These are phyloP conservation scores for Promerops cafer DNA, from an alignment of 2,113 vertebrate species.

Conservation along the genomic window DNA sequence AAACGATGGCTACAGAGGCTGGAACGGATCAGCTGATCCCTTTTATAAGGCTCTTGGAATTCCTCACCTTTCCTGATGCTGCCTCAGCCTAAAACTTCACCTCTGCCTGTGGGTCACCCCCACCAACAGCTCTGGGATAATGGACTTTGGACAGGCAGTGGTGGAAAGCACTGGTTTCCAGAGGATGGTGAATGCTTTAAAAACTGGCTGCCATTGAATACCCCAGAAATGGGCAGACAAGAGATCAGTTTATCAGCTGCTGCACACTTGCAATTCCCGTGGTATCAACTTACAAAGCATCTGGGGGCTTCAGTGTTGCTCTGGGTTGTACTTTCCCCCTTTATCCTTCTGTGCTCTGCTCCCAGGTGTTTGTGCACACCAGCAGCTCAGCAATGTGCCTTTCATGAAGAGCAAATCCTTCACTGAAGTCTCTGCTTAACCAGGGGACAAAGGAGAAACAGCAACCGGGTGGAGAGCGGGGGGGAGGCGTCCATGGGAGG, in stretches of 20 bases:
- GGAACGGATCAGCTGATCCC: neutral
- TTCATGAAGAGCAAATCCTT: neutral
- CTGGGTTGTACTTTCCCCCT: neutral
- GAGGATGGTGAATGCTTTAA: neutral
- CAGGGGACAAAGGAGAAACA: neutral
- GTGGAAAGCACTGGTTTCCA: neutral
- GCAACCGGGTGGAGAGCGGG: neutral
- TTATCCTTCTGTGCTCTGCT: neutral
- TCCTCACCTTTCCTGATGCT: neutral
- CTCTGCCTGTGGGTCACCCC: neutral
- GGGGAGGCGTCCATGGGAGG: neutral
- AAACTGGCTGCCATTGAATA: neutral
- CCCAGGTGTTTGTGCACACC: neutral
- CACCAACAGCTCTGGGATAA: no score
- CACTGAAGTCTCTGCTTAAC: neutral
- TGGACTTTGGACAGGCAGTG: neutral
- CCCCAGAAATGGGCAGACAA: neutral
- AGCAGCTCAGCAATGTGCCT: neutral
- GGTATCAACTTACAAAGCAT: rapidly evolving
- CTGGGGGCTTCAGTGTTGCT: no score
- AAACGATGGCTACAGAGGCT: neutral
- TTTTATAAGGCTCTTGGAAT: neutral
- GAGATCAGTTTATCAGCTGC: neutral
- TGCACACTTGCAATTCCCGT: neutral
- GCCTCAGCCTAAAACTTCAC: neutral